Base-by-base conservation (phyloP, 2,797 vertebrate genomes). In the Ptychobarbus kaznakovi region DNA sequence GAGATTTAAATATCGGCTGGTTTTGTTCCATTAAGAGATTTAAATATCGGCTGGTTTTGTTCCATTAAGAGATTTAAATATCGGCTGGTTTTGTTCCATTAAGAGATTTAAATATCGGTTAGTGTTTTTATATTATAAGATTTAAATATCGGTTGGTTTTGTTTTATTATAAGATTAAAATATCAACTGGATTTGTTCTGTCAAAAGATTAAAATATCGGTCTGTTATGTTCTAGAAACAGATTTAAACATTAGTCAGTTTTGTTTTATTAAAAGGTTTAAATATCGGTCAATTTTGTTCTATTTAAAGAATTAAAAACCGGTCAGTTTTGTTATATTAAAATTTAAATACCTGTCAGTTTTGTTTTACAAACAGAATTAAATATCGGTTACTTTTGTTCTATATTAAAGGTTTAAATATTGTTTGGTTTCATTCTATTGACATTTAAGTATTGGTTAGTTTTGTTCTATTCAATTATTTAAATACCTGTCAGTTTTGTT, bases 1-100 rank as follows among this genome's bases (percentile, higher is more conserved):
- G 0, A 9, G 0, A 20, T 68, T 38, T 4, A 5, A 38, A 68
- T 4, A 1, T 20, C 0, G 1, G 3, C 2, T 0, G 0, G 1
- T 68, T 32, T 65, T 65, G 6, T 66, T 9, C 0, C 0, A 1
- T 6, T 1, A 16, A 65, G 2, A 65, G 13, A 66, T 66, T 4
- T 38, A 68, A 20, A 68, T 1, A 2, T 68, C 1, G 1, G 8
- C 0, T 0, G 0, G 16, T 20, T 68, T 68, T 38, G 3, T 68
- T 35, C 4, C 0, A 2, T 11, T 2, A 20, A 38, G 0, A 20
- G 3, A 10, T 38, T 38, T 68, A 38, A 38, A 68, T 63, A 63
- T 61, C 4, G 11, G 11, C 25, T 0, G 0, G n/a, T 61, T 25
- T 61, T 61, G 58, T 61, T 25, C 0, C 1, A 12, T 0, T 4